A percentile compares a stretch with the other conserved stretches of the same genome.
Conservation (phyloP, 2,797 vertebrate genomes). For the Spinus pinus region DNA sequence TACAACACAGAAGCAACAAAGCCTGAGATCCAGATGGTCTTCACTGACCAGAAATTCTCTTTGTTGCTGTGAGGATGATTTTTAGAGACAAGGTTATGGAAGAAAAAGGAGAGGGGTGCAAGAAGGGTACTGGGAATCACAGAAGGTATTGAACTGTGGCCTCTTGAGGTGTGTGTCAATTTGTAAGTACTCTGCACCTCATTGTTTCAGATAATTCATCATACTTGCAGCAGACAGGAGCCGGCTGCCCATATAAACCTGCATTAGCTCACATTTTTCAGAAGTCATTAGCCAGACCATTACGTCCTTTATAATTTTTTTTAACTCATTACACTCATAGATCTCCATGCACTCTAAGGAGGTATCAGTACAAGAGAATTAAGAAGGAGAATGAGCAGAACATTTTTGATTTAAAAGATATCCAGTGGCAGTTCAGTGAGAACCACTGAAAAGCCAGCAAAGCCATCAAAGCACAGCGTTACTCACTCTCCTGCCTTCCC, state of each 20-base stretch:
- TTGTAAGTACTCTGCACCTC: background rate
- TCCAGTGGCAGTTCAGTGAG: background rate
- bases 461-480: background rate
- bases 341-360: background rate
- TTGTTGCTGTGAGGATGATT: slow-evolving; percentile 24
- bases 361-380: background rate
- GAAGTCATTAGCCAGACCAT: background rate
- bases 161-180: background rate
- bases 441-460: background rate
- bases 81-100: background rate
- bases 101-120: background rate
- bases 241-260: background rate
- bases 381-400: background rate
- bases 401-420: background rate
- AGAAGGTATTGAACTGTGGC: background rate
- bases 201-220: background rate
- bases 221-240: background rate
- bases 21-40: slow-evolving; percentile 33
- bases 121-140: background rate
- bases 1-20: slow-evolving; percentile 20
- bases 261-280: background rate
- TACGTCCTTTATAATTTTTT: background rate
- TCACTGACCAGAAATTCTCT: slow-evolving; percentile 9
- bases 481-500: background rate
- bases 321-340: background rate